Evolutionary conservation across 2,888 invertebrate species (phyloP), one percentile per base, ranked within the genome.

Genomic region (Hypena proboscidalis): DNA sequence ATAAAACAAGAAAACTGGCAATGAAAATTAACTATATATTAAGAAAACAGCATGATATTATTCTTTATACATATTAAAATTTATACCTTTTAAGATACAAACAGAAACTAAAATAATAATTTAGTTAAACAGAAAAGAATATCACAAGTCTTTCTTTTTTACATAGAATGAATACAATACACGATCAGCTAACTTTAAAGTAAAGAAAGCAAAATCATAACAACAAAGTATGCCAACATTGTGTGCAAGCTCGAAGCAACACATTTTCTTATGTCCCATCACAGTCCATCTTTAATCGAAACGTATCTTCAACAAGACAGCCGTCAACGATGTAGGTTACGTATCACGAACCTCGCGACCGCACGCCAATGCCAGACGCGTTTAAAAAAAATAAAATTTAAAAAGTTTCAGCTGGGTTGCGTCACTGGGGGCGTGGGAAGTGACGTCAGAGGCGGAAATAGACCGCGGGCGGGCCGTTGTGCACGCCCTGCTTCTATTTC

Each of bases 371-470:
- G 63, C 55, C 72, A 74, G 70, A 61, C 66, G 55, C 53, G 52
- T 65, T 70, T 42, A 27, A 64, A 64, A 60, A 39, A 55, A 42
- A 53, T 44, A 44, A 47, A 54, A 50, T 53, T 67, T 67, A 54
- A 70, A 70, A 75, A 66, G 64, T 72, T 67, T 61, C 62, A 68
- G 61, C 55, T 51, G 45, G 70, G 67, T 71, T 78, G 67, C 80
- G 79, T 80, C 80, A 80, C 74, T 32, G 69, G 71, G 67, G 75
- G 71, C 63, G 70, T 71, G 69, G 58, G 59, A 52, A 31, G 66
- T 77, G 79, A 80, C 80, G 80, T 80, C 80, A 79, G 67, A 34
- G 45, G 49, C 72, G 75, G 80, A 80, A 79, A 73, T 80, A 75
- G 80, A 77, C 67, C 77, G 71, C 62, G 53, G 58, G 43, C 32